Evolutionary conservation across 2,888 invertebrate species (phyloP), one percentile per base, ranked within the genome.

Genomic region (Shargacucullia verbasci): DNA sequence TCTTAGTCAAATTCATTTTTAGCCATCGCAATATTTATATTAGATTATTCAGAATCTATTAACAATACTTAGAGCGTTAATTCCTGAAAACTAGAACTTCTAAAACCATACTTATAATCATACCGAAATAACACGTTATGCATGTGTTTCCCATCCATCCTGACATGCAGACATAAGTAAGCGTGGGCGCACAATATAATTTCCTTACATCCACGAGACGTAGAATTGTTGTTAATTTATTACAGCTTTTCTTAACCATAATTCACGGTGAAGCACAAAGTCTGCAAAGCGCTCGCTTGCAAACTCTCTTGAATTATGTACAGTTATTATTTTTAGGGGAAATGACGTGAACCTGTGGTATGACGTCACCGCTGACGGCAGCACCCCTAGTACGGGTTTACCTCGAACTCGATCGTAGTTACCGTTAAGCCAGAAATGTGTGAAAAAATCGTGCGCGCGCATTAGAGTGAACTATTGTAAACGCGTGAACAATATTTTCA

Each of bases 301-400:
- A 66, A 63, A 66, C 63, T 44, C 41, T 66, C 31, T 39, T 63
- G 66, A 75, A 64, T 62, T 66, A 77, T 70, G 57, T 72, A 62
- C 48, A 59, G 74, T 71, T 70, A 80, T 80, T 79, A 74, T 74
- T 78, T 79, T 78, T 70, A 65, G 53, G 70, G 62, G 74, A 69
- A 70, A 66, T 73, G 72, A 74, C 64, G 61, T 47, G 56, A 56
- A 59, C 56, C 54, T 53, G 46, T 34, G 53, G 62, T 14, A 39
- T 75, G 69, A 71, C 69, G 73, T 75, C 77, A 76, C 29, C 12
- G 45, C 48, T 56, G 45, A 59, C 49, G 60, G 34, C 13, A 11
- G 60, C 55, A 44, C 38, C 46, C 49, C 39, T 39, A 56, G n/a
- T n/a, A n/a, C n/a, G n/a, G n/a, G n/a, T n/a, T n/a, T n/a, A n/a